Percentiles rank a stretch among this genome's conserved stretches.
These are phyloP conservation scores for Ornithoptera alexandrae DNA, from an alignment of 2,888 invertebrate genomes.

Conservation along the genomic window DNA sequence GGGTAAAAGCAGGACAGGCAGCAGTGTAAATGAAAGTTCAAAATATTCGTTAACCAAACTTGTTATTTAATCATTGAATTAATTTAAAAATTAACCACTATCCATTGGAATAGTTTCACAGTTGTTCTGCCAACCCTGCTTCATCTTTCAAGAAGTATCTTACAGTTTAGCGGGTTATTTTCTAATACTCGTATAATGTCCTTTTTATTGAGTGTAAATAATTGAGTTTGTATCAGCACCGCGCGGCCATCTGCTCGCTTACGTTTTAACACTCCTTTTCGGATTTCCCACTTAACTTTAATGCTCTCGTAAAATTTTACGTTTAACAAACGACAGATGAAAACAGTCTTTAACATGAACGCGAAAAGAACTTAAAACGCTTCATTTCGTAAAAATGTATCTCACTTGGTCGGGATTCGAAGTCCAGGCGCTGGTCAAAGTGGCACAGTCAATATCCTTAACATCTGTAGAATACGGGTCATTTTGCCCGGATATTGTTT, in stretches of 20 bases:
- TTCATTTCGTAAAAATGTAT: slow-evolving; percentile 44
- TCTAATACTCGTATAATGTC: slow-evolving; percentile 76
- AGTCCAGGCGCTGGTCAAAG: slow-evolving; percentile 49
- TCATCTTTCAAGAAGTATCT: slow-evolving; percentile 46
- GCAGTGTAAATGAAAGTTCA: too few species aligned
- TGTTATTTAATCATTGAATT: too few species aligned
- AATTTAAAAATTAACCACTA: too few species aligned
- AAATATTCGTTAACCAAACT: too few species aligned
- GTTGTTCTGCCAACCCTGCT: slow-evolving; percentile 32
- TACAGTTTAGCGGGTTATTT: slow-evolving; percentile 64
- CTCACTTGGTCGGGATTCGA: slow-evolving; percentile 61
- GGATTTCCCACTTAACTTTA: slow-evolving; percentile 79
- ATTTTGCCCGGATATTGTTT: slow-evolving; percentile 50
- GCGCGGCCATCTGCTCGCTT: slow-evolving; percentile 69
- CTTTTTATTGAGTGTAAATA: slow-evolving; percentile 80
- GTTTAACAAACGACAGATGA: slow-evolving; percentile 44
- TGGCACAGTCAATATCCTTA: slow-evolving; percentile 53
- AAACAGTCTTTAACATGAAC: slow-evolving; percentile 46
- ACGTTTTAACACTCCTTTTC: slow-evolving; percentile 73
- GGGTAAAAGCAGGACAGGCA: too few species aligned
- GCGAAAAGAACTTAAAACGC: slow-evolving; percentile 46
- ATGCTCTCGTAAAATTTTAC: slow-evolving; percentile 74
- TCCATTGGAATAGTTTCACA: neutral
- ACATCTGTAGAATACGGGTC: slow-evolving; percentile 41
- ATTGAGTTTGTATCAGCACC: slow-evolving; percentile 76